Percentiles rank a stretch among this genome's conserved stretches.
Conservation (phyloP, 2,113 vertebrate species). For the Struthidea cinerea region DNA sequence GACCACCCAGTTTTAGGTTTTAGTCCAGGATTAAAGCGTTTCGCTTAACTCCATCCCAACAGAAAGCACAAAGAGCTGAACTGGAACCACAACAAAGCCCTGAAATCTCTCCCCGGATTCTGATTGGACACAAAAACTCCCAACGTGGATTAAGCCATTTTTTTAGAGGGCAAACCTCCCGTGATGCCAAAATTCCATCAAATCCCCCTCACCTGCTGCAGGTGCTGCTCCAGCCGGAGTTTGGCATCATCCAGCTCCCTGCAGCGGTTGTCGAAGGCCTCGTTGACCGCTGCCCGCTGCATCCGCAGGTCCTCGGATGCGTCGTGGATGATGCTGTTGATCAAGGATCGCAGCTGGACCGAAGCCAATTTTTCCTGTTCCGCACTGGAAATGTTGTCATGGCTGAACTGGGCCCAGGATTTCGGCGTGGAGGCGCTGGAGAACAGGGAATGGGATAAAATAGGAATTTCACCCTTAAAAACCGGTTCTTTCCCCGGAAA, state of each 20-base stretch:
- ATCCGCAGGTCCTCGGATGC: conserved; percentile 76
- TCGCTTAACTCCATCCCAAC: neutral
- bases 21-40: neutral
- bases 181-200: neutral
- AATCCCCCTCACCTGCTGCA: conserved; percentile 63
- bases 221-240: conserved; percentile 73
- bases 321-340: conserved; percentile 80
- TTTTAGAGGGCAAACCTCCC: neutral
- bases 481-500: neutral
- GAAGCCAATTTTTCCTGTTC: conserved; percentile 76
- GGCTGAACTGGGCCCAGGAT: conserved; percentile 80
- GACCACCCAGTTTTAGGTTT: neutral
- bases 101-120: neutral
- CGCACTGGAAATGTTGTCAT: conserved; percentile 77
- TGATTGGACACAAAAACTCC: neutral
- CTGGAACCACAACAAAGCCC: neutral
- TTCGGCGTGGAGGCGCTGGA: conserved; percentile 76
- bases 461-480: neutral
- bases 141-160: too few relatives aligned
- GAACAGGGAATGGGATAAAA: neutral
- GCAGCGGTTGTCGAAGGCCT: conserved; percentile 75
- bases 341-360: conserved; percentile 73
- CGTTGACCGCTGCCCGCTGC: conserved; percentile 73
- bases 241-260: conserved; percentile 74
- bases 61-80: neutral